Base-by-base conservation (phyloP, 1,140 invertebrate genomes). In the Arctopsyche grandis region DNA sequence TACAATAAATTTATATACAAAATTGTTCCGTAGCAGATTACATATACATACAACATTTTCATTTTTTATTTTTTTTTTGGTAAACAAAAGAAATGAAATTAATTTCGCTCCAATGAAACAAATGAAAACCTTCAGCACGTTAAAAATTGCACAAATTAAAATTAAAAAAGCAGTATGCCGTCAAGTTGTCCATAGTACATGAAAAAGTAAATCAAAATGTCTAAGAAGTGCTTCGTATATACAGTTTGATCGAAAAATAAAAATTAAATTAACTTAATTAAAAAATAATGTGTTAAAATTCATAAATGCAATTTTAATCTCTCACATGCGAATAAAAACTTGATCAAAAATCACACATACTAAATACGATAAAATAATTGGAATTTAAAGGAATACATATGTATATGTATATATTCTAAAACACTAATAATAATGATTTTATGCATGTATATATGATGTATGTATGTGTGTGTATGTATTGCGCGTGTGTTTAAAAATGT, bases 1-100 rank as follows among this genome's bases (percentile, higher is more conserved):
- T 38, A 44, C 24, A 26, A 38, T 74, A 56, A 74, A 56, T 79
- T 66, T 79, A 79, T 79, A 79, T 79, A 79, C 70, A 79, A 71
- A 70, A 26, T 66, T 78, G 60, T 77, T 71, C 69, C 63, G 26
- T 24, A 71, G 69, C 69, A 46, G 16, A 71, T 29, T 71, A 46
- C 29, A 38, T 66, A 69, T n/a, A n/a, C 1, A 71, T 46, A 71
- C n/a, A 71, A 46, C 7, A 71, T 69, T 69, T 29, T 69, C 38
- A 71, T 16, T 16, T 56, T 21, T n/a, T n/a, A n/a, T n/a, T n/a
- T 19, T 44, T 46, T 1, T 24, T 24, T 46, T 3, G 19, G 0
- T 38, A 71, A 29, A 0, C 26, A 69, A 38, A 38, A 38, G 7
- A 4, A 16, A 56, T 56, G 14, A 56, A 56, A 56, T 56, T 56